Conservation (phyloP, 1,140 invertebrate genomes). For the Tetranychus urticae region DNA sequence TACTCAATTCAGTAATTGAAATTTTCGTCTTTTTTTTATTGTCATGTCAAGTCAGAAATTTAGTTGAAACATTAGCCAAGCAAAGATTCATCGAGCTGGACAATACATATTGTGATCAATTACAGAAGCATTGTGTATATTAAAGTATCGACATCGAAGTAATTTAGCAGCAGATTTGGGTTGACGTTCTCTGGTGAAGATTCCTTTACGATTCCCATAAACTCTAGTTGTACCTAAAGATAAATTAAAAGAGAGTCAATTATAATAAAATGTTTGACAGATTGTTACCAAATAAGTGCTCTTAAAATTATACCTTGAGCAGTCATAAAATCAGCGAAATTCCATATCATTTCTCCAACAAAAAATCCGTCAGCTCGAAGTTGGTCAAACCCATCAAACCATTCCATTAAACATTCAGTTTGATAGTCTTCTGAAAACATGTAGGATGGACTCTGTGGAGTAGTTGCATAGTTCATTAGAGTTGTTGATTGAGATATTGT, state of each 20-base stretch:
- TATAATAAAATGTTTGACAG: too few species aligned
- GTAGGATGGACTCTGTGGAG: conserved; percentile 49
- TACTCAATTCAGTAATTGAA: too few species aligned
- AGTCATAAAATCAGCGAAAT: conserved; percentile 53
- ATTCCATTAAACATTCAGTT: conserved; percentile 47
- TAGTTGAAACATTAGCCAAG: too few species aligned
- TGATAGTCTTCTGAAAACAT: conserved; percentile 91
- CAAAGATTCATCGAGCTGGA: too few species aligned
- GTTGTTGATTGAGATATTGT: neutral
- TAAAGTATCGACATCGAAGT: conserved; percentile 42
- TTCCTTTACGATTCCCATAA: conserved; percentile 64
- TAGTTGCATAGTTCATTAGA: neutral
- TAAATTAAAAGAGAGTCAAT: neutral
- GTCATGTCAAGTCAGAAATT: too few species aligned
- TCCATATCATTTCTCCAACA: conserved; percentile 92
- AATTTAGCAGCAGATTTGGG: conserved; percentile 59
- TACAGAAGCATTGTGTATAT: neutral
- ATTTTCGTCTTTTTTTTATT: too few species aligned
- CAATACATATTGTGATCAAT: neutral
- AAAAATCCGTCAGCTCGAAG: conserved; percentile 47
- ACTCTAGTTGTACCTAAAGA: conserved; percentile 28
- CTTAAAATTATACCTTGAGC: conserved; percentile 32
- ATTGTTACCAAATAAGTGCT: too few species aligned
- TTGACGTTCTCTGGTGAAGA: conserved; percentile 61
- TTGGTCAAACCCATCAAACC: conserved; percentile 71